Evolutionary conservation across 2,797 vertebrate genomes (phyloP).

Genomic region (Trachurus trachurus): DNA sequence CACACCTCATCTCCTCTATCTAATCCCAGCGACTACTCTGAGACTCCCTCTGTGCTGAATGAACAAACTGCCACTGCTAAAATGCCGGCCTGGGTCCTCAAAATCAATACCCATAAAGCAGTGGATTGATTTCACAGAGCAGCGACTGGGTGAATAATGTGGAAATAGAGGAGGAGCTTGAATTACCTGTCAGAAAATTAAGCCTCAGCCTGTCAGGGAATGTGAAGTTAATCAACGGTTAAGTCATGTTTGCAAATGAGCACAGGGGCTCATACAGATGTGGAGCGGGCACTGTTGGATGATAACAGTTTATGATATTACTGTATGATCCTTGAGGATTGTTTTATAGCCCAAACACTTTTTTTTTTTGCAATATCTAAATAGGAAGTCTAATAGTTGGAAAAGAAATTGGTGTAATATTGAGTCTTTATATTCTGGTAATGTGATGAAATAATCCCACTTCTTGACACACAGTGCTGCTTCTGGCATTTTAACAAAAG

Average conservation of each 20-base stretch:
- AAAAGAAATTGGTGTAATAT: not conserved
- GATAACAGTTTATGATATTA: slow-evolving; percentile 9
- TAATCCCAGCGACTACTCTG: not conserved
- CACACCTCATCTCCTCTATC: not conserved
- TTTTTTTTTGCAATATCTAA: slow-evolving; percentile 33
- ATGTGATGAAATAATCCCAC: not conserved
- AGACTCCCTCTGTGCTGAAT: slow-evolving; percentile 34
- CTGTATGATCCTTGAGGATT: not conserved
- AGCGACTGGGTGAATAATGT: slow-evolving; percentile 39
- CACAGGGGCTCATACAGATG: not conserved
- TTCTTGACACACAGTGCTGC: slow-evolving; percentile 4
- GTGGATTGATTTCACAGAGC: slow-evolving; percentile 50
- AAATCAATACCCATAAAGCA: slow-evolving; percentile 69
- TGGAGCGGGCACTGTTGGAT: not conserved
- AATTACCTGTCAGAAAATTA: slow-evolving; percentile 62
- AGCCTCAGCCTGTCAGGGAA: slow-evolving; percentile 37
- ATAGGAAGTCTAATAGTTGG: not conserved
- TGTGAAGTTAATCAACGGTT: slow-evolving; percentile 52
- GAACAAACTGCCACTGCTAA: slow-evolving; percentile 35
- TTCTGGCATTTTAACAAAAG: slow-evolving; percentile 15
- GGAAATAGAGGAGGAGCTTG: slow-evolving; percentile 48
- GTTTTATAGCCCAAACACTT: slow-evolving; percentile 33
- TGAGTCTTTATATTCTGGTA: not conserved
- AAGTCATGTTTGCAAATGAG: slow-evolving; percentile 4
- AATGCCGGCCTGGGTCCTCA: slow-evolving; percentile 12